Evolutionary conservation across 92 coral and sea anemone species (phyloP).

Genomic region (Paramuricea clavata): DNA sequence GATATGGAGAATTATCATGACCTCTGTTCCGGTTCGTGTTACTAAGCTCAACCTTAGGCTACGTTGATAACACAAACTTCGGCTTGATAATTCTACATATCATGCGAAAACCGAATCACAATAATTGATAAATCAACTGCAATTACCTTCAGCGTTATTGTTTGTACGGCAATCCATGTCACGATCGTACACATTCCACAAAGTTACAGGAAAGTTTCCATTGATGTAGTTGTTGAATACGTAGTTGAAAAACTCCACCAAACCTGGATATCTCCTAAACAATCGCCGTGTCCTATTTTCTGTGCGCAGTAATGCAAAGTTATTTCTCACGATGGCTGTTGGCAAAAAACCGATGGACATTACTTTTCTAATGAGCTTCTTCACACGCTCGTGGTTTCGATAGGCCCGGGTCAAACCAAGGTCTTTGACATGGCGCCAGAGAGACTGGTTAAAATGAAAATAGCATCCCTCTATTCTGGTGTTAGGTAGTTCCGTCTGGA

Average conservation of each 20-base stretch:
- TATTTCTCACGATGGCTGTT: too few species aligned
- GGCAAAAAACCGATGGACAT: constrained; percentile 25
- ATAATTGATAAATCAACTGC: too few species aligned
- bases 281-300: not conserved
- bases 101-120: too few species aligned
- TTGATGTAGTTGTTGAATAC: constrained; percentile 14
- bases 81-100: too few species aligned
- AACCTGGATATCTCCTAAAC: not conserved
- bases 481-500: too few species aligned
- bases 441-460: constrained; percentile 14
- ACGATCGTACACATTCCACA: constrained; percentile 47
- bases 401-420: constrained; percentile 3
- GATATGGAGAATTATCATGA: too few species aligned
- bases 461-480: not conserved
- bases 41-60: too few species aligned
- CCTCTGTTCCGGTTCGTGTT: too few species aligned
- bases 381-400: not conserved
- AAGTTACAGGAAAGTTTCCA: constrained; percentile 8
- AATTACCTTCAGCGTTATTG: not conserved
- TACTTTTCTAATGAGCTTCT: not conserved
- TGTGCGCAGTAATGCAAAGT: not conserved
- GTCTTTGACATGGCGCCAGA: not conserved
- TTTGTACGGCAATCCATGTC: constrained; percentile 15
- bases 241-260: constrained; percentile 10
- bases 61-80: too few species aligned